A percentile compares a stretch with the other conserved stretches of the same genome.
These are phyloP conservation scores for Vannuccia rotundouncinata DNA, from an alignment of 2,888 invertebrate species.

Conservation along the genomic window DNA sequence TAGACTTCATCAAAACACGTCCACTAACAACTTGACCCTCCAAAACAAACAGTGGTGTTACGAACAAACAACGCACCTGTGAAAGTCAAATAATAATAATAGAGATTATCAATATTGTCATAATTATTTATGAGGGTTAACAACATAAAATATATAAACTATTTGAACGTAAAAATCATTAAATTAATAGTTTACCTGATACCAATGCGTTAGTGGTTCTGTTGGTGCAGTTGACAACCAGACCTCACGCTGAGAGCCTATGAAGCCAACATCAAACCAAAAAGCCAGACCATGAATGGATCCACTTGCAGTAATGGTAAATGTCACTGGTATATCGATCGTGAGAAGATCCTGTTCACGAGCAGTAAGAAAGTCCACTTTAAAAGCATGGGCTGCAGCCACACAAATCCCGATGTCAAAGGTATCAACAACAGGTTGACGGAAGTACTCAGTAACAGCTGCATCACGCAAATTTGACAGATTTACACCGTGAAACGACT, in stretches of 20 bases:
- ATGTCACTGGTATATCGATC: constrained; percentile 88
- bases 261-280: constrained; percentile 97
- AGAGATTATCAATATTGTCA: too few relatives aligned
- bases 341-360: constrained; percentile 85
- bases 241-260: constrained; percentile 66
- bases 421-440: constrained; percentile 95
- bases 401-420: constrained; percentile 95
- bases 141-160: too few relatives aligned
- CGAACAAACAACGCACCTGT: constrained; percentile 71
- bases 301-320: constrained; percentile 81
- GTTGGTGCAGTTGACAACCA: constrained; percentile 97
- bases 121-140: too few relatives aligned
- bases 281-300: constrained; percentile 94
- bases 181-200: too few relatives aligned
- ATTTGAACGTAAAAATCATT: too few relatives aligned
- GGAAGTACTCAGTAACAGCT: constrained; percentile 92
- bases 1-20: constrained; percentile 74
- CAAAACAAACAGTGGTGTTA: constrained; percentile 85
- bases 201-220: constrained; percentile 97
- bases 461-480: constrained; percentile 79
- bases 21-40: constrained; percentile 72
- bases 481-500: constrained; percentile 94
- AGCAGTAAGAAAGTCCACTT: constrained; percentile 84
- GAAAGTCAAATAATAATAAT: too few relatives aligned
- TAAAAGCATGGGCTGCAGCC: constrained; percentile 83